Evolutionary conservation across 2,113 vertebrate species (phyloP).

Genomic region (Chionodraco myersi): DNA sequence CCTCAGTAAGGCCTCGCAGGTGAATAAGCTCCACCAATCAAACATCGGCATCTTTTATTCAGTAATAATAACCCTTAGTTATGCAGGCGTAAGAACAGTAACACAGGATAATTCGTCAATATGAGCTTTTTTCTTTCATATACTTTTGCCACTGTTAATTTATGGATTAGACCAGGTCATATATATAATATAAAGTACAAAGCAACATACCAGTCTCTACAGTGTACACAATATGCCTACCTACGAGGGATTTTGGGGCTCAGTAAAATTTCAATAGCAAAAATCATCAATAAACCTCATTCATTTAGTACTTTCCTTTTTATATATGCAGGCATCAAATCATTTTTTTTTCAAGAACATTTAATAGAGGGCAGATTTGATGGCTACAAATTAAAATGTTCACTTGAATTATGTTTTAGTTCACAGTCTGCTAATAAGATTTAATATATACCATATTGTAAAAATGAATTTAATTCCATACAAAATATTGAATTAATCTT

Average conservation of each 20-base stretch:
- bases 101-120: too few species aligned
- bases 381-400: not conserved
- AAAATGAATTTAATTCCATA: not conserved
- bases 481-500: not conserved
- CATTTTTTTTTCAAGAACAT: not conserved
- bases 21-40: not conserved
- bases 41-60: not conserved
- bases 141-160: not conserved
- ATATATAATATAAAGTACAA: not conserved
- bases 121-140: not conserved
- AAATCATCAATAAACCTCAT: too few species aligned
- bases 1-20: not conserved
- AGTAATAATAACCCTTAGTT: too few species aligned
- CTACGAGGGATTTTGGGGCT: too few species aligned
- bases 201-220: too few species aligned
- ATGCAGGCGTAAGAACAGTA: too few species aligned
- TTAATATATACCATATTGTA: not conserved
- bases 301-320: too few species aligned
- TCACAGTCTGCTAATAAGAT: too few species aligned
- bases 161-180: not conserved
- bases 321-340: too few species aligned
- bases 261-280: too few species aligned
- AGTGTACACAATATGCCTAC: too few species aligned
- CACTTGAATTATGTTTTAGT: not conserved
- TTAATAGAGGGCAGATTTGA: not conserved